Base-by-base conservation (phyloP, 2,113 vertebrate genomes). In the Saimiri boliviensis region DNA sequence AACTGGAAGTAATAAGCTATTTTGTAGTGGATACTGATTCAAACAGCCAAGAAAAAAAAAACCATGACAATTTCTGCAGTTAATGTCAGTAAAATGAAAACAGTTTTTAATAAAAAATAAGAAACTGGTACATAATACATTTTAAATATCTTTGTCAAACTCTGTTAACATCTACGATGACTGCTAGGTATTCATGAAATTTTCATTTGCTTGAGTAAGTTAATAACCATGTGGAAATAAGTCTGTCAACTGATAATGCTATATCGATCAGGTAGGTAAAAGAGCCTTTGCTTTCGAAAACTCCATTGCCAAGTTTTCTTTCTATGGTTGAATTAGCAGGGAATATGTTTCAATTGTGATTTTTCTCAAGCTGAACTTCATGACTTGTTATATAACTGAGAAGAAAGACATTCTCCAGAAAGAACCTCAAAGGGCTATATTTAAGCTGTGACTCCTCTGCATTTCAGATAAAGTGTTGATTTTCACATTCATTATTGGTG, bases 191-290 rank as follows among this genome's bases (percentile, higher is more conserved):
- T 84, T 96, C 77, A 68, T 17, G n/a, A 90, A 58, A 88, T 94
- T 95, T 92, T 96, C 42, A 85, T 92, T 96, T 85, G 49, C 87
- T 82, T 63, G 27, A 91, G 70, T 91, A 96, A 96, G 40, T 60
- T 93, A 77, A 82, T 87, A 87, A 81, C 49, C 32, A 30, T 63
- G 25, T 79, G 49, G 20, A 56, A 91, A 95, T 85, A 63, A 94
- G 47, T 42, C 63, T 96, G 66, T 80, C 71, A 49, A 8, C 52
- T 63, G 87, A 87, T 81, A 82, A 95, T 30, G 27, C 40, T 92
- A 3, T n/a, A 8, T 49, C 8, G 56, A 11, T 89, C n/a, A 91
- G 32, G 45, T 49, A 8, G 23, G 47, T 47, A 13, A 76, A 86
- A 80, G 23, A 83, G 30, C 23, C 12, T 86, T 27, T 63, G 42